These are phyloP conservation scores for Protophormia terraenovae DNA, from an alignment of 2,888 invertebrate species.

Conservation along the genomic window DNA sequence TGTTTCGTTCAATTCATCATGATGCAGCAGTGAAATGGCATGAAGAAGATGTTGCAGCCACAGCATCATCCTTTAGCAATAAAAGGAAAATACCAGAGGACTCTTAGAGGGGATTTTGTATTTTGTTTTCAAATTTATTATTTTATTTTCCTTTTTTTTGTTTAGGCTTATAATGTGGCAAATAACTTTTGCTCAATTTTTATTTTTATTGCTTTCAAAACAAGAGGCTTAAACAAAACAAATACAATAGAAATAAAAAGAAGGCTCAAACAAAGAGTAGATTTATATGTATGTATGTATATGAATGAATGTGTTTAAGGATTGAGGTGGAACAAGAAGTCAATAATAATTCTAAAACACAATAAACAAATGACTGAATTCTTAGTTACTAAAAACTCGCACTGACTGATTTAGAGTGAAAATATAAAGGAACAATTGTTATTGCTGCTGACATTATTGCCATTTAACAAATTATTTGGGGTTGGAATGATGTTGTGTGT, in stretches of 20 bases:
- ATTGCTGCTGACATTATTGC: slow-evolving; percentile 26
- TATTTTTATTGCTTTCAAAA: slow-evolving; percentile 78
- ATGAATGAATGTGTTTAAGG: too few species aligned
- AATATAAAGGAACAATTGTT: slow-evolving; percentile 41
- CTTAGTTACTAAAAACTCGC: too few species aligned
- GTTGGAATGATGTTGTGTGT: neutral
- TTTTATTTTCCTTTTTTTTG: slow-evolving; percentile 28
- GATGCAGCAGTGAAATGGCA: slow-evolving; percentile 21
- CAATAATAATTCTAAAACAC: slow-evolving; percentile 54
- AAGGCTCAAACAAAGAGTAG: neutral
- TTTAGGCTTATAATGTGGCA: slow-evolving; percentile 65
- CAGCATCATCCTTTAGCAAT: slow-evolving; percentile 14
- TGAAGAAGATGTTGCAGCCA: neutral
- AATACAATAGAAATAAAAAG: slow-evolving; percentile 48
- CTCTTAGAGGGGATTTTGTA: slow-evolving; percentile 49
- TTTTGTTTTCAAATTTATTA: slow-evolving; percentile 33
- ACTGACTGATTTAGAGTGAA: neutral
- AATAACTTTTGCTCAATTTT: slow-evolving; percentile 70
- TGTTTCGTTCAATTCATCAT: slow-evolving; percentile 38
- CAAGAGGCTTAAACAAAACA: slow-evolving; percentile 77
- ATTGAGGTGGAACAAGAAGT: slow-evolving; percentile 56
- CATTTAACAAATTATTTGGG: slow-evolving; percentile 48
- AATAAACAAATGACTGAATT: slow-evolving; percentile 42
- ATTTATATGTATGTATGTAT: neutral
- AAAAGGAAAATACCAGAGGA: slow-evolving; percentile 49